Evolutionary conservation across 2,888 invertebrate genomes (phyloP).

Genomic region (Drosophila maculinotata): DNA sequence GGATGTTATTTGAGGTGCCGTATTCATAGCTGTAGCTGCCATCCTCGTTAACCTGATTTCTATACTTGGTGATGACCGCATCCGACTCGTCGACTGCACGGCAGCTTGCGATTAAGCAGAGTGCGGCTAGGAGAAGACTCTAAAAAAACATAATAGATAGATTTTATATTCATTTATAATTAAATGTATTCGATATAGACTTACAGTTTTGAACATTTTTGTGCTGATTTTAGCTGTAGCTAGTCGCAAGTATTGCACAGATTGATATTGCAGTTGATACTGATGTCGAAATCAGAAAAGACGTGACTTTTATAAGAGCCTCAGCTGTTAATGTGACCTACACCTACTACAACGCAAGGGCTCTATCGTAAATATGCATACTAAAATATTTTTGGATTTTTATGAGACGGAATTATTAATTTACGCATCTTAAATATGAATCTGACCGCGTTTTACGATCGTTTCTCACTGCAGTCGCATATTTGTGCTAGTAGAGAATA

Average conservation of each 20-base stretch:
- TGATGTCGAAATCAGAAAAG: conserved; percentile 58
- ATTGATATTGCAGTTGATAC: conserved; percentile 53
- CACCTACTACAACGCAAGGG: conserved; percentile 67
- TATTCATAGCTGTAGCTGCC: conserved; percentile 85
- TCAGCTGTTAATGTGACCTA: conserved; percentile 64
- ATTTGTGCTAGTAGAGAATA: conserved; percentile 14
- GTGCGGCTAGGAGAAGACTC: conserved; percentile 51
- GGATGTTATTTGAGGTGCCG: conserved; percentile 87
- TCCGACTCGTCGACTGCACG: conserved; percentile 67
- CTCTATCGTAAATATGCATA: conserved; percentile 51
- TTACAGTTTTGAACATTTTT: conserved; percentile 74
- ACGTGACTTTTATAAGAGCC: conserved; percentile 61
- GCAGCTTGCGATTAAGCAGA: conserved; percentile 49
- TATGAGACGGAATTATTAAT: conserved; percentile 66
- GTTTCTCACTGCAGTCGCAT: conserved; percentile 36
- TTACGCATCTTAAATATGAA: conserved; percentile 66
- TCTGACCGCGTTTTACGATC: conserved; percentile 67
- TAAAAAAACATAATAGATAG: conserved; percentile 20
- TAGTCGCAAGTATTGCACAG: conserved; percentile 19
- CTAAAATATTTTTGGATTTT: conserved; percentile 24
- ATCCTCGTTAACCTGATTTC: conserved; percentile 81
- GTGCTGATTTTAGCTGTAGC: conserved; percentile 2
- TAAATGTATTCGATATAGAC: conserved; percentile 29
- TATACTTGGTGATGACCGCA: conserved; percentile 68
- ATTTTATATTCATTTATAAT: no score